Evolutionary conservation across 2,113 vertebrate genomes (phyloP).

Genomic region (Archilochus colubris): DNA sequence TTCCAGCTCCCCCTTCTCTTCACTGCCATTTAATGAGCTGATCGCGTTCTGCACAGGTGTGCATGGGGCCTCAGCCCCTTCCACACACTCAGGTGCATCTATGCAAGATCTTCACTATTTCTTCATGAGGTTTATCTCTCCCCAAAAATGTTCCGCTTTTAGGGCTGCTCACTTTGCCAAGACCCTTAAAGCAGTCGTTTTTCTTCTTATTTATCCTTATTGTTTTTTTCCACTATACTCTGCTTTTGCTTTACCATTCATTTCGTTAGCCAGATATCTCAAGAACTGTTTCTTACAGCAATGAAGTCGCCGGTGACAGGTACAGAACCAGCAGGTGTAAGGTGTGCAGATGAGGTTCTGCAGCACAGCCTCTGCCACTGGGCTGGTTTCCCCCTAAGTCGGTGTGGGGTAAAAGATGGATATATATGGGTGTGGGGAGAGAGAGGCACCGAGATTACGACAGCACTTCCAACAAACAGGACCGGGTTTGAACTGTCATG

Average conservation of each 20-base stretch:
- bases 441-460: too few species aligned
- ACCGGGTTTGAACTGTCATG: accelerated
- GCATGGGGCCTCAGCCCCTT: accelerated
- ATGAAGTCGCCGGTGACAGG: accelerated
- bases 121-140: not conserved
- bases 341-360: accelerated
- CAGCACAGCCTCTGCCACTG: not conserved
- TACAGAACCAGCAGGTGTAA: accelerated
- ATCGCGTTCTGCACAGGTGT: accelerated
- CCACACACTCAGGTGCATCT: accelerated
- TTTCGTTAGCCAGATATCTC: not conserved
- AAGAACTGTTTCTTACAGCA: not conserved
- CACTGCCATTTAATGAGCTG: not conserved
- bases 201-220: not conserved
- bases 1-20: not conserved
- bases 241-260: not conserved
- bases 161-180: not conserved
- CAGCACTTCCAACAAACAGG: accelerated
- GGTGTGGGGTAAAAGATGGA: accelerated
- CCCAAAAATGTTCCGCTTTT: not conserved
- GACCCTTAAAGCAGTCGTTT: too few species aligned
- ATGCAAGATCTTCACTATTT: not conserved
- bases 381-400: accelerated
- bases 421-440: too few species aligned
- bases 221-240: not conserved